A percentile compares a stretch with the other conserved stretches of the same genome.
phyloP scores from a whole-genome alignment of 2,113 vertebrate species.

The Aegypius monachus region DNA sequence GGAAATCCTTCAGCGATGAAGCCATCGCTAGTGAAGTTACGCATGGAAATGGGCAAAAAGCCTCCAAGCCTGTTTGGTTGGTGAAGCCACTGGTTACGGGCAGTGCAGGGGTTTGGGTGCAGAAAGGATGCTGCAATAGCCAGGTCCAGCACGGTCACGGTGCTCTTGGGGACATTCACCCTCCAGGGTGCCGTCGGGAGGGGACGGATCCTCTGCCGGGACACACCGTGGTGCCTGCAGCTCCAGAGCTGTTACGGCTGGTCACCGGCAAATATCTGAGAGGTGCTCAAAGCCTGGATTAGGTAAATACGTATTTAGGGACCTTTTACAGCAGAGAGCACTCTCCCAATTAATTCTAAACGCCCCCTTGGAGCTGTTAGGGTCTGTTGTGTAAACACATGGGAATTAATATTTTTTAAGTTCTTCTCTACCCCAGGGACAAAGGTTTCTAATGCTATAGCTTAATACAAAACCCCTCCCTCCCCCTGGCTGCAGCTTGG shows the following conservation, averaged over 20 bases:
- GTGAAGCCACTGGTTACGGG: background rate
- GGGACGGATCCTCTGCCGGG: fast-evolving
- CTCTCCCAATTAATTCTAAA: conserved; percentile 60
- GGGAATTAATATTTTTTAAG: background rate
- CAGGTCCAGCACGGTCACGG: background rate
- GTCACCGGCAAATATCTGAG: background rate
- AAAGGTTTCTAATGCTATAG: conserved; percentile 17
- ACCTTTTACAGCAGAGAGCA: conserved; percentile 67
- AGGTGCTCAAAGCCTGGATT: conserved; percentile 37
- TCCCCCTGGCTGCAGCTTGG: conserved; percentile 2
- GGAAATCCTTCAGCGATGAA: background rate
- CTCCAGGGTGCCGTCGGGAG: background rate
- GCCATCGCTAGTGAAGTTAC: background rate
- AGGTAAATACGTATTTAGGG: conserved; percentile 61
- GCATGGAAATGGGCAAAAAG: background rate
- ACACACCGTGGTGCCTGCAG: fast-evolving
- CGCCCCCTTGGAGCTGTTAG: conserved; percentile 55
- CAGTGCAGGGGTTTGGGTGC: background rate
- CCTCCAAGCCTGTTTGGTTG: background rate
- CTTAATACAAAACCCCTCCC: background rate
- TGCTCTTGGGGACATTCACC: background rate
- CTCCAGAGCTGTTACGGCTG: background rate
- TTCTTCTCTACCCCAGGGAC: conserved; percentile 42
- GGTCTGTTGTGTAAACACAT: conserved; percentile 60
- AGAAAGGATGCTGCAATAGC: background rate